Evolutionary conservation across 2,888 invertebrate species (phyloP).

Genomic region (Eueremaeus valkanovi): DNA sequence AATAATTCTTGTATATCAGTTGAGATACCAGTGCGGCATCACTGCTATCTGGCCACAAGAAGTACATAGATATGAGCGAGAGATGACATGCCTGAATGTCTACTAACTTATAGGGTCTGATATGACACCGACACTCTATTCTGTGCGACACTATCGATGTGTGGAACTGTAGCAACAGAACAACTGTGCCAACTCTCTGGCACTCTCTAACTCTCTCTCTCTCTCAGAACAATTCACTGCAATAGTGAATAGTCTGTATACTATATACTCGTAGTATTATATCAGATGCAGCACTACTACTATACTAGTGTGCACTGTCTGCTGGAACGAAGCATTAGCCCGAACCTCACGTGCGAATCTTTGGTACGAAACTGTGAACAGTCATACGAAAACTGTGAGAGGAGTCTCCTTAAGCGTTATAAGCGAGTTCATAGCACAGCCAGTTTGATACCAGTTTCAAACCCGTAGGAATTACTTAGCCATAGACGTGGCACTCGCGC

Average conservation of each 20-base stretch:
- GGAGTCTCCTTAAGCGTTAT: conserved; percentile 35
- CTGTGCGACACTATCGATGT: not conserved
- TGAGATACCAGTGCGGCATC: not conserved
- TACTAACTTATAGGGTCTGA: conserved; percentile 28
- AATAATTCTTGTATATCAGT: conserved; percentile 25
- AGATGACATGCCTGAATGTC: conserved; percentile 34
- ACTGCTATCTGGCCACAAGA: conserved; percentile 15
- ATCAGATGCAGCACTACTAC: not conserved
- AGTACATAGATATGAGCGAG: not conserved
- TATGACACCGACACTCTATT: conserved; percentile 27
- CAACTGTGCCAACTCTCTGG: conserved; percentile 12
- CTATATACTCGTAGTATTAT: too few species aligned
- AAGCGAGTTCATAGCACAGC: conserved; percentile 34
- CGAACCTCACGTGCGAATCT: conserved; percentile 41
- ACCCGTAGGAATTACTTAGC: conserved; percentile 35
- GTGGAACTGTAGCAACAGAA: conserved; percentile 19
- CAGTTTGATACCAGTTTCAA: conserved; percentile 26
- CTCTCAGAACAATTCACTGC: conserved; percentile 14
- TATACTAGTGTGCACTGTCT: not conserved
- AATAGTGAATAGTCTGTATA: too few species aligned
- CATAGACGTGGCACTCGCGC: conserved; percentile 36
- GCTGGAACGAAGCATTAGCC: conserved; percentile 13
- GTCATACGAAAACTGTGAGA: conserved; percentile 39
- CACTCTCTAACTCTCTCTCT: too few species aligned
- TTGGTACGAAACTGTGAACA: conserved; percentile 42